Evolutionary conservation across 23 tunicate species (phyloP).

Genomic region (Trididemnum clinides): DNA sequence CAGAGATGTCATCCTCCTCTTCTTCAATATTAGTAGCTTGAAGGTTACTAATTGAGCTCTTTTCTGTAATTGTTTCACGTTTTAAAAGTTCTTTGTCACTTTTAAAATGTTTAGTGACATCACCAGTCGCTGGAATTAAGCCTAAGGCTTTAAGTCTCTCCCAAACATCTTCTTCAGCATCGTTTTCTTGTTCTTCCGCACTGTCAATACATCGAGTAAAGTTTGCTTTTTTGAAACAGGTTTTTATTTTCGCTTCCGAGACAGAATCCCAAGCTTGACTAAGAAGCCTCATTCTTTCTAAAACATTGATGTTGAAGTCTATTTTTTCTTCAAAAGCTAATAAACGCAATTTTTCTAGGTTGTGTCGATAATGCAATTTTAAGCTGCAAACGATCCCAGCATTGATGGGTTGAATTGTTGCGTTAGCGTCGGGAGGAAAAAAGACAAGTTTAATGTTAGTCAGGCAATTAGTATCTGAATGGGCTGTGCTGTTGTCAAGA

Average conservation of each 20-base stretch:
- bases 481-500: neutral
- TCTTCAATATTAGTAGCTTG: neutral
- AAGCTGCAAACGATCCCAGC: neutral
- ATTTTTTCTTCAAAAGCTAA: neutral
- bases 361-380: neutral
- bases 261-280: neutral
- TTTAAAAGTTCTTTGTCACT: neutral
- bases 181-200: neutral
- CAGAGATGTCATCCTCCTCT: neutral
- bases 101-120: neutral
- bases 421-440: neutral
- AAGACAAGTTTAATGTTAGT: neutral
- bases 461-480: neutral
- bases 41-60: neutral
- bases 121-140: neutral
- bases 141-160: neutral
- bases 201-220: neutral
- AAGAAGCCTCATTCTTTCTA: neutral
- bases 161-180: neutral
- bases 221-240: neutral
- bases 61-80: neutral
- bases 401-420: neutral
- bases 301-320: neutral
- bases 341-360: neutral
- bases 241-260: neutral